A percentile compares a stretch with the other conserved stretches of the same genome.
Conservation (phyloP, 2,888 invertebrate species). For the Pyrocoelia pectoralis region DNA sequence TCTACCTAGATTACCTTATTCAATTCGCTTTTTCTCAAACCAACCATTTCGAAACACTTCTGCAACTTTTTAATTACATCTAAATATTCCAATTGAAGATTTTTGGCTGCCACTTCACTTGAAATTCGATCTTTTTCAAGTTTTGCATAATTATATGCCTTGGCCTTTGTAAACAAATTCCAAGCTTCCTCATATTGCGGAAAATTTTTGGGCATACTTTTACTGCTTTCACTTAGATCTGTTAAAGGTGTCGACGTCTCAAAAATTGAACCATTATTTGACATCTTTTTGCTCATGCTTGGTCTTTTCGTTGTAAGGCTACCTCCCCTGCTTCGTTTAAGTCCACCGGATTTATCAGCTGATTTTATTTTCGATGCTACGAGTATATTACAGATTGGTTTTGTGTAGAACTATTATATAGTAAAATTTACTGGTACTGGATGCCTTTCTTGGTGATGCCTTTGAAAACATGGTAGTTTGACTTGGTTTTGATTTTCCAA, state of each 20-base stretch:
- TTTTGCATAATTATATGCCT: conserved; percentile 34
- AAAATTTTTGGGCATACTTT: conserved; percentile 4
- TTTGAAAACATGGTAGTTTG: too few species aligned
- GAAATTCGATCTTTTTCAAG: conserved; percentile 33
- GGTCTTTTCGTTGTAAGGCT: background rate
- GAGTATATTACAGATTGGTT: too few species aligned
- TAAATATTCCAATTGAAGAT: conserved; percentile 39
- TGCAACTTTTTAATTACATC: conserved; percentile 40
- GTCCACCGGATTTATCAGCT: too few species aligned
- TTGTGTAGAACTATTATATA: too few species aligned
- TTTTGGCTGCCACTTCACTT: conserved; percentile 38
- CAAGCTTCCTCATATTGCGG: conserved; percentile 45
- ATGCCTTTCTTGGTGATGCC: too few species aligned
- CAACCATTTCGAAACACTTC: conserved; percentile 30
- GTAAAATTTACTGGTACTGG: too few species aligned
- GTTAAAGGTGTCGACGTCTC: too few species aligned
- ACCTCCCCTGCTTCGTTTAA: too few species aligned
- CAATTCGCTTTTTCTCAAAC: conserved; percentile 42
- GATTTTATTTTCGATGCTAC: too few species aligned
- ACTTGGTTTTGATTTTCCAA: too few species aligned
- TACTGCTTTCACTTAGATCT: background rate
- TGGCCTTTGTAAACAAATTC: conserved; percentile 38
- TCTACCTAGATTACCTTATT: conserved; percentile 32
- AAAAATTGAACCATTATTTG: background rate
- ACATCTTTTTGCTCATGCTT: background rate